Conservation (phyloP, 2,797 vertebrate species). For the Epinephelus coioides region DNA sequence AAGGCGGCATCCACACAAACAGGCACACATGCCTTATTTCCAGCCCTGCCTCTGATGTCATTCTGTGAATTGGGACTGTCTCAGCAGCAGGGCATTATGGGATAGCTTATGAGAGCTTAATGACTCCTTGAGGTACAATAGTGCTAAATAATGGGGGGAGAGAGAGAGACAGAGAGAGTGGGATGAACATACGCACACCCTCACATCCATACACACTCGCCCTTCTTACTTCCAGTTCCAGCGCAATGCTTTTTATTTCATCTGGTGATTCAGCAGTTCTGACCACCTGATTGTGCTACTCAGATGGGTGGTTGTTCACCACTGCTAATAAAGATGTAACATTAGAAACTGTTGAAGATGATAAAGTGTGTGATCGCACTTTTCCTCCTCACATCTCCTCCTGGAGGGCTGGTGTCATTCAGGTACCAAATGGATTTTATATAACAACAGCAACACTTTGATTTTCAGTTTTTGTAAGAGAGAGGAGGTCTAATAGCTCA, state of each 20-base stretch:
- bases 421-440: neutral
- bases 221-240: constrained; percentile 19
- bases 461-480: neutral
- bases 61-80: constrained; percentile 75
- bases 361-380: neutral
- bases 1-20: neutral
- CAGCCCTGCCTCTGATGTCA: constrained; percentile 74
- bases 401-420: neutral
- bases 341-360: constrained; percentile 10
- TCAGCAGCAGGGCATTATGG: constrained; percentile 70
- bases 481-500: neutral
- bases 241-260: neutral
- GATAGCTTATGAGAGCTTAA: constrained; percentile 70
- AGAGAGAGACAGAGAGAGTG: neutral
- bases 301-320: neutral
- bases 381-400: neutral
- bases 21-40: constrained; percentile 39
- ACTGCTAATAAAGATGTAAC: neutral
- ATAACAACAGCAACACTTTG: neutral
- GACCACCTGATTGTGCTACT: constrained; percentile 17
- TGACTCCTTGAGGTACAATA: constrained; percentile 53
- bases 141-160: constrained; percentile 51
- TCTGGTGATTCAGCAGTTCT: constrained; percentile 24
- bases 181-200: constrained; percentile 1
- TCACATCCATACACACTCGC: neutral